Conservation (phyloP, 2,888 invertebrate genomes). For the Meta bourneti region DNA sequence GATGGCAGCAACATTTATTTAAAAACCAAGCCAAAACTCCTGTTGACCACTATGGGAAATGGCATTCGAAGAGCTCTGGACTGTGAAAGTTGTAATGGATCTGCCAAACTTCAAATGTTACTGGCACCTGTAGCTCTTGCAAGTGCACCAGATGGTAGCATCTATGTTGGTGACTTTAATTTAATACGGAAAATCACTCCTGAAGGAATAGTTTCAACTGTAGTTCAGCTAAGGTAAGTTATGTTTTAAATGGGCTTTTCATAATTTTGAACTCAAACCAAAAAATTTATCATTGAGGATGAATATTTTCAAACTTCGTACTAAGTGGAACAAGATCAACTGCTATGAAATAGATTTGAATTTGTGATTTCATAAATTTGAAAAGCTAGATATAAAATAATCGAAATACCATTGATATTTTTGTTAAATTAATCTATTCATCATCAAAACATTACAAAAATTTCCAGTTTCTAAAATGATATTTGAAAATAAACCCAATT, state of each 20-base stretch:
- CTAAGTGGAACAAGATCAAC: too few species aligned
- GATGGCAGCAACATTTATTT: slow-evolving; percentile 97
- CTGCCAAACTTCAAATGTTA: slow-evolving; percentile 91
- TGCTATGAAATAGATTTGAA: too few species aligned
- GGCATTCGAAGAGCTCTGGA: slow-evolving; percentile 91
- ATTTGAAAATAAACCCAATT: too few species aligned
- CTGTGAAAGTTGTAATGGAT: slow-evolving; percentile 85
- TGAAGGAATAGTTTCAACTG: slow-evolving; percentile 93
- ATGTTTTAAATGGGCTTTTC: background rate
- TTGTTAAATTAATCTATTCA: too few species aligned
- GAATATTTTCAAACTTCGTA: too few species aligned
- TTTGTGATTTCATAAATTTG: too few species aligned
- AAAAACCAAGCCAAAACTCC: slow-evolving; percentile 87
- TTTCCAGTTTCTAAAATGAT: too few species aligned
- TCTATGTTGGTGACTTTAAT: slow-evolving; percentile 98
- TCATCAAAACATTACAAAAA: too few species aligned
- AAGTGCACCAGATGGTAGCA: slow-evolving; percentile 96
- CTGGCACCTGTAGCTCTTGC: slow-evolving; percentile 96
- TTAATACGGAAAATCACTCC: slow-evolving; percentile 94
- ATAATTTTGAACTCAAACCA: background rate
- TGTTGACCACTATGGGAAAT: slow-evolving; percentile 94
- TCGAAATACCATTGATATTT: too few species aligned
- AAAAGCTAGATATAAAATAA: too few species aligned
- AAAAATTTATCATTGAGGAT: too few species aligned
- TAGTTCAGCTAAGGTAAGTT: slow-evolving; percentile 89